Conservation (phyloP, 2,113 vertebrate species). For the Sceloporus tristichus region DNA sequence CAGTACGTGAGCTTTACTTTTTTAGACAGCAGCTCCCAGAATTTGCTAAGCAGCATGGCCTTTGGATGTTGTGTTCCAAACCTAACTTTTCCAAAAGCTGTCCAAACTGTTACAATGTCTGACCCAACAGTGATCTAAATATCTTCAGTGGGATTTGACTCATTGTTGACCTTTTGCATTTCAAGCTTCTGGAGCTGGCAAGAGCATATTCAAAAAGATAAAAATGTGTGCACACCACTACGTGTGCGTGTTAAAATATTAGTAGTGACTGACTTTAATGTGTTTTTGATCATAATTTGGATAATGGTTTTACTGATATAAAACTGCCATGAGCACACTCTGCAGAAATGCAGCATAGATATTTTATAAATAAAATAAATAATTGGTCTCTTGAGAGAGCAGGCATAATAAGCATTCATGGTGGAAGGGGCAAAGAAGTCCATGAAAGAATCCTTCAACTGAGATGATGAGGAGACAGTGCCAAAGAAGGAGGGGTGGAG, state of each 20-base stretch:
- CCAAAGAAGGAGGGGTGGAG: too few species aligned
- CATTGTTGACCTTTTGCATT: background rate
- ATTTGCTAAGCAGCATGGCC: too few species aligned
- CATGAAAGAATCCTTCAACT: background rate
- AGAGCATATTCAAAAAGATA: background rate
- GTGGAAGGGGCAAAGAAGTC: background rate
- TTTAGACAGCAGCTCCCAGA: too few species aligned
- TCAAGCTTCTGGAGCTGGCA: background rate
- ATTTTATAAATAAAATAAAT: conserved; percentile 18
- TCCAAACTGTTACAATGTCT: background rate
- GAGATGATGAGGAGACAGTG: background rate
- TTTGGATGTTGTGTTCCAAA: too few species aligned
- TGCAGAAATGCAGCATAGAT: background rate
- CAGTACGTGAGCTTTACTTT: too few species aligned
- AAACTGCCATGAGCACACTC: background rate
- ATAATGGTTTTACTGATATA: background rate
- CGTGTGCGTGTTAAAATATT: background rate
- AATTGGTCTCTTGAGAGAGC: background rate
- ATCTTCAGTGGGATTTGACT: background rate
- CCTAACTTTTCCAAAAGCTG: too few species aligned
- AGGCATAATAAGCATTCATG: background rate
- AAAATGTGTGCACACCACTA: background rate
- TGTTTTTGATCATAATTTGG: background rate
- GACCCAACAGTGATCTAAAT: background rate
- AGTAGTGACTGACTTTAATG: background rate